Base-by-base conservation (phyloP, 92 coral and sea anemone genomes). In the Palythoa caribaeorum region DNA sequence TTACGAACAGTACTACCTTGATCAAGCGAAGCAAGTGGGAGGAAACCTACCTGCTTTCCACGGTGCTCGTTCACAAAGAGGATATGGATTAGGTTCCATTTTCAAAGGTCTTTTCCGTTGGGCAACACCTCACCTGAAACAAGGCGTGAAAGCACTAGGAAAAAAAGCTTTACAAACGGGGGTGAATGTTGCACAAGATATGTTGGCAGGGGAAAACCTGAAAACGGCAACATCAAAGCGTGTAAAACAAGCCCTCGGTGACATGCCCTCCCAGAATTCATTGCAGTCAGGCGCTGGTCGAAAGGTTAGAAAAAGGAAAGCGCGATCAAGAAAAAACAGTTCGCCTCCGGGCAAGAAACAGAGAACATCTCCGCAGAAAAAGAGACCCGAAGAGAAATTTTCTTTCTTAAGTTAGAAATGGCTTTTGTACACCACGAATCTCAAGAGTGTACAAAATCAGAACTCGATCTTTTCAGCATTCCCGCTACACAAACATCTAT, bases 21-120 rank as follows among this genome's bases (percentile, higher is more conserved):
- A 85, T 17, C 94, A 88, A 73, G 93, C 86, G 13, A n/a, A n/a
- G n/a, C n/a, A n/a, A n/a, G n/a, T n/a, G n/a, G 91, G 94, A 10
- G 87, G 91, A 14, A 74, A 52, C 47, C 57, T 88, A 52, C 86
- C 91, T 12, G 84, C 90, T 51, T 91, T 79, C 69, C 86, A 83
- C 38, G 93, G 91, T 16, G 75, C 21, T 15, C n/a, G 44, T n/a
- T 59, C 63, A 38, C 91, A 62, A n/a, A 62, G 15, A 62, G 70
- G 21, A 16, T 62, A 62, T 62, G 70, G 70, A 62, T 3, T 62
- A 6, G 70, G 70, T 62, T 8, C 11, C 3, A 62, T 62, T 62
- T 16, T 62, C 11, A 62, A 16, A 62, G 70, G 70, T 4, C 3
- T 62, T 8, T 62, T 10, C 70, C 9, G 15, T n/a, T 62, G 16